Evolutionary conservation across 2,888 invertebrate species (phyloP).

Genomic region (Orthosia cruda): DNA sequence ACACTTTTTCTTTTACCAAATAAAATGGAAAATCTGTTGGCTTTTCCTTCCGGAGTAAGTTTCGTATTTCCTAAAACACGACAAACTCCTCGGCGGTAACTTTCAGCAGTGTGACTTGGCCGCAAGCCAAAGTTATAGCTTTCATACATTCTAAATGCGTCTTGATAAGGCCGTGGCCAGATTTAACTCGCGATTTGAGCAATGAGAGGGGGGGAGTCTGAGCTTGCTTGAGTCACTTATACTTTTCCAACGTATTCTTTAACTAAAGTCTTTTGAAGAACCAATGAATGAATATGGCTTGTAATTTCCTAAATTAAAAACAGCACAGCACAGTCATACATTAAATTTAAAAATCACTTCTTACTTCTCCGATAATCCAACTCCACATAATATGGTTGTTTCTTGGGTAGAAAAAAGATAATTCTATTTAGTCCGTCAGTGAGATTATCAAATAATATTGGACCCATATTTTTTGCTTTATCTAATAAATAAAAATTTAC

Average conservation of each 20-base stretch:
- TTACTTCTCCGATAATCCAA: too few relatives aligned
- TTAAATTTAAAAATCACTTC: too few relatives aligned
- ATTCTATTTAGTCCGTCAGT: too few relatives aligned
- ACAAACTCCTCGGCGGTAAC: conserved; percentile 39
- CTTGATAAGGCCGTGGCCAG: conserved; percentile 37
- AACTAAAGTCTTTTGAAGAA: not conserved
- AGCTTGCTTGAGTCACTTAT: not conserved
- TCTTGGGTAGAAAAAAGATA: too few relatives aligned
- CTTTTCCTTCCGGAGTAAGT: conserved; percentile 27
- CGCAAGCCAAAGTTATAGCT: conserved; percentile 56
- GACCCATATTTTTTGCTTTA: too few relatives aligned
- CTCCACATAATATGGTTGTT: too few relatives aligned
- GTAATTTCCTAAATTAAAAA: too few relatives aligned
- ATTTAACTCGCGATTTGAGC: conserved; percentile 13
- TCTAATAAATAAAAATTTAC: too few relatives aligned
- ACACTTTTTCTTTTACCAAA: not conserved
- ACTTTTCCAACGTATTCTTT: not conserved
- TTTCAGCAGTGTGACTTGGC: conserved; percentile 55
- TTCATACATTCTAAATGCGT: conserved; percentile 55
- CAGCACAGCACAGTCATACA: too few relatives aligned
- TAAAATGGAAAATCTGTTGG: conserved; percentile 40
- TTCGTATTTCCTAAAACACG: conserved; percentile 39
- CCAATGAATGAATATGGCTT: not conserved
- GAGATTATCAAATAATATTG: too few relatives aligned
- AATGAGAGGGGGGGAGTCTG: not conserved